phyloP scores from a whole-genome alignment of 2,797 vertebrate genomes.

The Muscicapa comitata region DNA sequence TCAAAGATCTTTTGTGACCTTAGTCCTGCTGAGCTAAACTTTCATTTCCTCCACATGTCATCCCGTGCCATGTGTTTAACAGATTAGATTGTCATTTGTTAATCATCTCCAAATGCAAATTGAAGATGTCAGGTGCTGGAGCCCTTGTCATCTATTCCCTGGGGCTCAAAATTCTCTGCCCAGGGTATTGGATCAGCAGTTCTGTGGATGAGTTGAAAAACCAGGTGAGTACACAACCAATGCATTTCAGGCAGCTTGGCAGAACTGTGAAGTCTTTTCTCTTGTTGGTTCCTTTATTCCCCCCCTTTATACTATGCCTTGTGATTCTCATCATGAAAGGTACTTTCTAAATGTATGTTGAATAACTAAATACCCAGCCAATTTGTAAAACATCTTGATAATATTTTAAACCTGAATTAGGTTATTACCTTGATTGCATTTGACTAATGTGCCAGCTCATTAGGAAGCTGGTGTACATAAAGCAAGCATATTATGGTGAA shows the following conservation, averaged over 20 bases:
- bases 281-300: background rate
- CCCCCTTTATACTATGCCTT: background rate
- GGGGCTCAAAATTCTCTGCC: background rate
- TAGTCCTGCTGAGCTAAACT: background rate
- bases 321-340: background rate
- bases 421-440: slow-evolving; percentile 41
- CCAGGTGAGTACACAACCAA: background rate
- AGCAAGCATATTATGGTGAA: background rate
- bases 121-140: background rate
- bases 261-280: background rate
- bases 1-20: background rate
- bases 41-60: background rate
- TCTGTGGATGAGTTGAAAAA: background rate
- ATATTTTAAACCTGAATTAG: slow-evolving; percentile 32
- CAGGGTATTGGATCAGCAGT: background rate
- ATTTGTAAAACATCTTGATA: slow-evolving; percentile 29
- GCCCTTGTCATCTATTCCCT: background rate
- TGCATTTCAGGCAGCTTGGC: background rate
- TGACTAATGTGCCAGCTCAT: slow-evolving; percentile 47
- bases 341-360: background rate
- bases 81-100: background rate
- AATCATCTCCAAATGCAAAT: slow-evolving; percentile 16
- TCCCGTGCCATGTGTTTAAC: background rate
- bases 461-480: background rate
- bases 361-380: background rate